Conservation (phyloP, 2,113 vertebrate species). For the Oreochromis niloticus region DNA sequence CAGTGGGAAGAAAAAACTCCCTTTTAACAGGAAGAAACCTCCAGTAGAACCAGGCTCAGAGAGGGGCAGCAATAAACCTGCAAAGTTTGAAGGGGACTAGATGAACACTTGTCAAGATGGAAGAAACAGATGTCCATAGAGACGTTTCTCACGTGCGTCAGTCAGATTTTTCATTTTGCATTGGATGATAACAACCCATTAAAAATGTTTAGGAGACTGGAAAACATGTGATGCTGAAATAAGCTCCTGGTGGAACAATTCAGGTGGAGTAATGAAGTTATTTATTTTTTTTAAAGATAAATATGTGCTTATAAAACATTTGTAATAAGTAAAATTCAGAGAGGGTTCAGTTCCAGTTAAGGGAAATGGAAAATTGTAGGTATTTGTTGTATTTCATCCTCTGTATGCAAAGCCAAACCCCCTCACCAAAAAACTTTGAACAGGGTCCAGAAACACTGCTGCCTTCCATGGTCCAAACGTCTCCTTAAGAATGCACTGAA, state of each 20-base stretch:
- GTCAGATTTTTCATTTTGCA: neutral
- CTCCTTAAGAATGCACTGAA: neutral
- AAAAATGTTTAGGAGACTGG: neutral
- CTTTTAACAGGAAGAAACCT: neutral
- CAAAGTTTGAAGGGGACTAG: neutral
- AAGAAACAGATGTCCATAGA: neutral
- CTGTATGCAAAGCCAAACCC: neutral
- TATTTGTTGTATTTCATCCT: neutral
- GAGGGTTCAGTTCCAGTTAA: neutral
- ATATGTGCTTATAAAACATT: neutral
- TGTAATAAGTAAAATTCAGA: neutral
- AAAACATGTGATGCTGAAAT: neutral
- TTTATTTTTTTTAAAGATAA: neutral
- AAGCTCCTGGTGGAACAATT: neutral
- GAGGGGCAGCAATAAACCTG: neutral
- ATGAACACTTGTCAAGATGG: neutral
- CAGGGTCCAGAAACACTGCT: neutral
- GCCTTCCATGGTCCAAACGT: neutral
- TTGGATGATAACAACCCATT: neutral
- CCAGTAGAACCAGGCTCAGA: rapidly evolving
- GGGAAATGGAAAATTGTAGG: neutral
- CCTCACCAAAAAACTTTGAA: neutral
- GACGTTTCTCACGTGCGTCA: neutral
- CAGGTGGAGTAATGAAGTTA: neutral
- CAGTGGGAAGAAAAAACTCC: neutral